Evolutionary conservation across 2,888 invertebrate genomes (phyloP).

Genomic region (Cheilosia vulpina): DNA sequence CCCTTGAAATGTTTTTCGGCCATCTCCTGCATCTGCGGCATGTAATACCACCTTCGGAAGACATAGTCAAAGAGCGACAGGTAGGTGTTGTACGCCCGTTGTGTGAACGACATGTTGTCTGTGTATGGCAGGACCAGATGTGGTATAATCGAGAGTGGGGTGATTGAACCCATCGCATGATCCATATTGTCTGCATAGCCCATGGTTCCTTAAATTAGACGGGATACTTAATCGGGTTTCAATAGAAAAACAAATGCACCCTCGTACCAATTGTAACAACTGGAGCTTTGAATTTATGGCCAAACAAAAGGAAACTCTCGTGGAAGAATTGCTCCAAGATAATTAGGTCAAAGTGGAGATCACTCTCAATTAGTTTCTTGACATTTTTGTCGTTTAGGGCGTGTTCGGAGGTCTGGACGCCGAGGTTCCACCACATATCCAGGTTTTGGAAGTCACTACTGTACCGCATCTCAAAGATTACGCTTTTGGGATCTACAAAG

Average conservation of each 20-base stretch:
- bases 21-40: conserved; percentile 82
- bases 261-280: conserved; percentile 80
- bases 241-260: background rate
- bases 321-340: conserved; percentile 83
- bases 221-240: background rate
- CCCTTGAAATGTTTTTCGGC: conserved; percentile 80
- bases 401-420: conserved; percentile 80
- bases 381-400: conserved; percentile 80
- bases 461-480: conserved; percentile 81
- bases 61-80: conserved; percentile 80
- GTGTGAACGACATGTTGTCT: conserved; percentile 82
- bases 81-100: conserved; percentile 82
- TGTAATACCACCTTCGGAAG: conserved; percentile 80
- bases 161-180: conserved; percentile 82
- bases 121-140: conserved; percentile 81
- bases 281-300: conserved; percentile 83
- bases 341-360: conserved; percentile 83
- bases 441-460: conserved; percentile 81
- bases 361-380: conserved; percentile 79
- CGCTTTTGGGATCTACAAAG: conserved; percentile 80
- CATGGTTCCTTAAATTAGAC: conserved; percentile 79
- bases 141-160: conserved; percentile 82
- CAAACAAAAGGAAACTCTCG: conserved; percentile 83
- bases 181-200: conserved; percentile 83
- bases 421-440: conserved; percentile 81